Evolutionary conservation across 1,140 invertebrate genomes (phyloP).

Genomic region (Bombus waltoni): DNA sequence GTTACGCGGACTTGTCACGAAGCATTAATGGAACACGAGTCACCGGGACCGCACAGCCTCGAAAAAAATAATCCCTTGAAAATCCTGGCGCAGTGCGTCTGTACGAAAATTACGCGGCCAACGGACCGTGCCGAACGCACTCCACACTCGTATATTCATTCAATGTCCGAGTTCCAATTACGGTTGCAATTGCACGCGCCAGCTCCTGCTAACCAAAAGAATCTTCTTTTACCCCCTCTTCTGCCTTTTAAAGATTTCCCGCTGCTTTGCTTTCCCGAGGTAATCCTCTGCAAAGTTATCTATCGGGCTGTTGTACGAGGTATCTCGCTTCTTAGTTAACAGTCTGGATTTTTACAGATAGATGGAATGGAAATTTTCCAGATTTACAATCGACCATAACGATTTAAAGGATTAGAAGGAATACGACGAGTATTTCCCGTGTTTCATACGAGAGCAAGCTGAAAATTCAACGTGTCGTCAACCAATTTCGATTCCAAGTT

Average conservation of each 20-base stretch:
- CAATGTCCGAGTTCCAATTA: constrained; percentile 60
- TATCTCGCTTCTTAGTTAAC: no score
- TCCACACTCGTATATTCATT: constrained; percentile 55
- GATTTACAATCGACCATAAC: no score
- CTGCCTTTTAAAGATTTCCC: background rate
- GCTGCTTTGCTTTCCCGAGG: background rate
- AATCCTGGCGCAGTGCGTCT: constrained; percentile 49
- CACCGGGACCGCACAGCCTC: constrained; percentile 14
- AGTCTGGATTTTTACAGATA: no score
- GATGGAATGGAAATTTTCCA: no score
- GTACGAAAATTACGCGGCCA: constrained; percentile 59
- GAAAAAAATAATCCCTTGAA: constrained; percentile 63
- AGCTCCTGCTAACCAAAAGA: constrained; percentile 36
- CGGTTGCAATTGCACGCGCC: constrained; percentile 56
- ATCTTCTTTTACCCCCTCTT: background rate
- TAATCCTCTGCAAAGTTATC: no score
- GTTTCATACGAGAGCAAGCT: no score
- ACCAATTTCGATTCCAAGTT: no score
- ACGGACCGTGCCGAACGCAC: constrained; percentile 52
- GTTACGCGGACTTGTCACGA: constrained; percentile 30
- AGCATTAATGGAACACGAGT: constrained; percentile 55
- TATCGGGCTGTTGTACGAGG: no score
- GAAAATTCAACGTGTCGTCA: no score
- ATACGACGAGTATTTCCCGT: no score
- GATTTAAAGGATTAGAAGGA: no score